Conservation (phyloP, 2,888 invertebrate genomes). For the Heliothis peltigera region DNA sequence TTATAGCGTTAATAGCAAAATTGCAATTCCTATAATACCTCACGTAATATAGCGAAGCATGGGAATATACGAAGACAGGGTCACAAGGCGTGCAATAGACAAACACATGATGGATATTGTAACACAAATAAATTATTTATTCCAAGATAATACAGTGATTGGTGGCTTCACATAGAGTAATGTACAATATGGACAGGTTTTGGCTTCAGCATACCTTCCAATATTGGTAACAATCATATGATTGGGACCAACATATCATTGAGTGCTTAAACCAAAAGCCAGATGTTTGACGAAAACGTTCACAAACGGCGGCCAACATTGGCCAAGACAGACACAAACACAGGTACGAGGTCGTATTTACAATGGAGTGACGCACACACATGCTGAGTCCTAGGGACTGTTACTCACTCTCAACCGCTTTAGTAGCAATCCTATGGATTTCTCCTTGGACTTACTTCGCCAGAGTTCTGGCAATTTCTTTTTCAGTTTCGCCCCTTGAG, state of each 20-base stretch:
- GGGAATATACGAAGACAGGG: slow-evolving; percentile 46
- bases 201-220: slow-evolving; percentile 48
- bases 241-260: slow-evolving; percentile 40
- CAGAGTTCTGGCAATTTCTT: slow-evolving; percentile 85
- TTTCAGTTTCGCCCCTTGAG: slow-evolving; percentile 72
- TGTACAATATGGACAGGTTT: slow-evolving; percentile 36
- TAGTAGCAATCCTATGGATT: slow-evolving; percentile 83
- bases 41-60: slow-evolving; percentile 60
- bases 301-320: slow-evolving; percentile 65
- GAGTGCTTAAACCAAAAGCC: slow-evolving; percentile 66
- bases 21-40: slow-evolving; percentile 46
- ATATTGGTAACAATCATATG: slow-evolving; percentile 11
- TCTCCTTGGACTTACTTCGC: slow-evolving; percentile 84
- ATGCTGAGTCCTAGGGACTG: slow-evolving; percentile 62
- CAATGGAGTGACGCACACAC: slow-evolving; percentile 70
- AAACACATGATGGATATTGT: slow-evolving; percentile 65
- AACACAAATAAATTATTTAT: slow-evolving; percentile 51
- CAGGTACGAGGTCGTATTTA: slow-evolving; percentile 72
- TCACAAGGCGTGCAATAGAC: slow-evolving; percentile 62
- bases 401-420: slow-evolving; percentile 85
- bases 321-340: slow-evolving; percentile 72
- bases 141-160: slow-evolving; percentile 42
- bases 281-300: slow-evolving; percentile 59
- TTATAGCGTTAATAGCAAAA: slow-evolving; percentile 57
- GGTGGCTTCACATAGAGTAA: slow-evolving; percentile 53